Percentiles rank a stretch among this genome's conserved stretches.
Evolutionary conservation across 2,113 vertebrate species (phyloP).

Genomic region (Percopsis transmontana): DNA sequence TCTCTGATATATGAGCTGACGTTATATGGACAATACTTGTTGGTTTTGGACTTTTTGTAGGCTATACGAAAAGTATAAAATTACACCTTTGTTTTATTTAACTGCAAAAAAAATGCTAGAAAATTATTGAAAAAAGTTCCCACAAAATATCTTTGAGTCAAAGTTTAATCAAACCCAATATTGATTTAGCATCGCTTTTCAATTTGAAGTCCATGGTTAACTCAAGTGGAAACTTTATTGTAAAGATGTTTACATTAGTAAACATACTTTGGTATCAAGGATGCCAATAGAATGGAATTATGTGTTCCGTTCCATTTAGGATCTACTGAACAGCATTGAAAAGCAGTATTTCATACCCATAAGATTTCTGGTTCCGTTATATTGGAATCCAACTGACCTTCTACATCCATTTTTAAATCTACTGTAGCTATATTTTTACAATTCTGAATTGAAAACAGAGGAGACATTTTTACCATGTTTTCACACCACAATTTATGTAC

Average conservation of each 20-base stretch:
- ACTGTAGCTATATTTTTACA: slow-evolving; percentile 34
- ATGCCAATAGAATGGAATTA: slow-evolving; percentile 34
- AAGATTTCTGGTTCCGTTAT: slow-evolving; percentile 47
- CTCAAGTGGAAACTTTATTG: not conserved
- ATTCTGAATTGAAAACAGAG: slow-evolving; percentile 58
- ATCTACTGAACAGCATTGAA: slow-evolving; percentile 10
- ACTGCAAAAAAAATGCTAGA: not conserved
- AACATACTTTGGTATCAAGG: slow-evolving; percentile 3
- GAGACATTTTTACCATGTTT: slow-evolving; percentile 7
- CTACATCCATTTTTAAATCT: slow-evolving; percentile 40
- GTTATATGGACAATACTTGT: too few relatives aligned
- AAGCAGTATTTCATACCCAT: slow-evolving; percentile 51
- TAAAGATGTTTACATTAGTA: slow-evolving; percentile 6
- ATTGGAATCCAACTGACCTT: slow-evolving; percentile 57
- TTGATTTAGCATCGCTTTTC: not conserved
- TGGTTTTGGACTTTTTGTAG: too few relatives aligned
- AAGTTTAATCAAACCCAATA: too few relatives aligned
- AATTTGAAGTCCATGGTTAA: not conserved
- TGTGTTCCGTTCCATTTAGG: not conserved
- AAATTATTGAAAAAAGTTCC: not conserved
- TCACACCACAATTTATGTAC: not conserved
- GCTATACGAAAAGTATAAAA: too few relatives aligned
- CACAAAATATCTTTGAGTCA: too few relatives aligned
- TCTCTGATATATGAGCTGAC: too few relatives aligned
- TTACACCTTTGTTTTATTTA: too few relatives aligned